Percentiles rank a stretch among this genome's conserved stretches.
phyloP scores from a whole-genome alignment of 2,888 invertebrate species.

The Heliconius cydno region DNA sequence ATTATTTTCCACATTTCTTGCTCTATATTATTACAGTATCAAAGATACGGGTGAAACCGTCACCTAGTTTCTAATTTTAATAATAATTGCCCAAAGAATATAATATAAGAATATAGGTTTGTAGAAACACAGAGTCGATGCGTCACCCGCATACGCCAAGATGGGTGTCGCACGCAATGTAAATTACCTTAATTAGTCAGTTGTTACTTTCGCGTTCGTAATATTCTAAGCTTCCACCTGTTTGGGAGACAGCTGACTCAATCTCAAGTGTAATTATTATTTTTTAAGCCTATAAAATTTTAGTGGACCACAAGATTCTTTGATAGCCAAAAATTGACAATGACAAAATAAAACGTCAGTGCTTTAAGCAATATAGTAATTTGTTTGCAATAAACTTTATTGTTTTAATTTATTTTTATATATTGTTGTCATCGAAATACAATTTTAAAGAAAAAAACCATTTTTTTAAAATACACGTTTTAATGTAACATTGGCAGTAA shows the following conservation, averaged over 20 bases:
- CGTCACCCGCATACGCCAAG: conserved; percentile 43
- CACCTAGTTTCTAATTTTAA: conserved; percentile 14
- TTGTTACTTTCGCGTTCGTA: conserved; percentile 40
- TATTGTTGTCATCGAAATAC: not conserved
- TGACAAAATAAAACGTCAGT: not conserved
- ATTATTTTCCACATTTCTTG: not conserved
- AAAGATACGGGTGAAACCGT: conserved; percentile 33
- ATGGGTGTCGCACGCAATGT: conserved; percentile 40
- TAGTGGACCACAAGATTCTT: conserved; percentile 30
- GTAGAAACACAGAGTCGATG: not conserved
- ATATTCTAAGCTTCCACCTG: conserved; percentile 41
- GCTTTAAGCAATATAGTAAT: not conserved
- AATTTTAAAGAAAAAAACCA: not conserved
- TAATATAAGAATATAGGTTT: conserved; percentile 31
- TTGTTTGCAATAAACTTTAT: not conserved
- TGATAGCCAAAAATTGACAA: not conserved
- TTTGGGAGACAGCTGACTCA: conserved; percentile 39
- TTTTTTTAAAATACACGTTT: not conserved
- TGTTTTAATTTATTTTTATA: not conserved
- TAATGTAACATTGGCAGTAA: not conserved
- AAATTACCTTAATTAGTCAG: conserved; percentile 42
- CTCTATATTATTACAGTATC: not conserved
- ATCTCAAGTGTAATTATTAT: conserved; percentile 33
- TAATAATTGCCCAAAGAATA: conserved; percentile 14
- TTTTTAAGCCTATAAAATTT: conserved; percentile 34